phyloP scores from a whole-genome alignment of 2,113 vertebrate species.

The Neodon shergylaensis region DNA sequence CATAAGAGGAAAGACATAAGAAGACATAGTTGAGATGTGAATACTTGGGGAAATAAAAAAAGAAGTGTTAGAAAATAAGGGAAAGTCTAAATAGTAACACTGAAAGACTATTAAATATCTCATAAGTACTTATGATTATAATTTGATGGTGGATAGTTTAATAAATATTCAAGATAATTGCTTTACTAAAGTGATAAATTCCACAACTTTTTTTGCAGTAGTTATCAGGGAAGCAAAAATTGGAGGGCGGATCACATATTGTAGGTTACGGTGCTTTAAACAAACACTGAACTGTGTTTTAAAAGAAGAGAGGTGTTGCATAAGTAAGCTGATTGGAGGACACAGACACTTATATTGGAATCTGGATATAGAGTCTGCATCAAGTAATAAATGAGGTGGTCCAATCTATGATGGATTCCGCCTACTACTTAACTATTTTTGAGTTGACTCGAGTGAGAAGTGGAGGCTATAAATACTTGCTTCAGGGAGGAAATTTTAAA shows the following conservation, averaged over 20 bases:
- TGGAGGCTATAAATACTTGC: background rate
- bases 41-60: background rate
- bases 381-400: background rate
- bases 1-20: background rate
- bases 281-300: background rate
- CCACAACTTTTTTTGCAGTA: background rate
- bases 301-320: background rate
- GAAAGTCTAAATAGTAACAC: background rate
- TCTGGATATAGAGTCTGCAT: background rate
- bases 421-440: background rate
- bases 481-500: background rate
- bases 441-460: background rate
- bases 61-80: background rate
- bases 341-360: rapidly evolving
- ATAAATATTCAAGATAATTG: background rate
- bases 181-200: background rate
- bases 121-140: background rate
- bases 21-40: too few species aligned
- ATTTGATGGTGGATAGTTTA: background rate
- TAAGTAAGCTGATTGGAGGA: background rate
- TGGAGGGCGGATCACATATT: background rate
- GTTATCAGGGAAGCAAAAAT: background rate
- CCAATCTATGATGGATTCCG: background rate
- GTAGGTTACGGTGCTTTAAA: background rate
- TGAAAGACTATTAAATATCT: background rate